Conservation (phyloP, 2,797 vertebrate genomes). For the Coreius guichenoti region DNA sequence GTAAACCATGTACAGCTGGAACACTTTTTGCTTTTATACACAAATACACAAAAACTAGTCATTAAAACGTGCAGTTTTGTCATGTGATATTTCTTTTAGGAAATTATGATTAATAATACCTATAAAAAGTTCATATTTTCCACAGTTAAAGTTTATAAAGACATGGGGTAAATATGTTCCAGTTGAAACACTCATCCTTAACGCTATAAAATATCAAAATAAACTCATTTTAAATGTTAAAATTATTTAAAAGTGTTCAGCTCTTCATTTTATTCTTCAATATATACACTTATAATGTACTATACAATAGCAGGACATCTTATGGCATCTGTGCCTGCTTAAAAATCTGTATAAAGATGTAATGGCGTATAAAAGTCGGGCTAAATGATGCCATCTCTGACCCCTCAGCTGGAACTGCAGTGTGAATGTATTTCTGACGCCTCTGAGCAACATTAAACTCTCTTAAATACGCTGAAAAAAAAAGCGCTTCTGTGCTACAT, state of each 20-base stretch:
- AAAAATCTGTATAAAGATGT: too few species aligned
- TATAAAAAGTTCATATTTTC: background rate
- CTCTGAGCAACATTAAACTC: background rate
- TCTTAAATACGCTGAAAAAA: background rate
- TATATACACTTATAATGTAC: too few species aligned
- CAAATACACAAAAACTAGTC: background rate
- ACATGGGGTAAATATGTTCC: background rate
- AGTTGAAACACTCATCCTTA: background rate
- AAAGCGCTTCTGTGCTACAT: background rate
- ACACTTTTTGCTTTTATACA: background rate
- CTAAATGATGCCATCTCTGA: too few species aligned
- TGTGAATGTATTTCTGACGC: too few species aligned
- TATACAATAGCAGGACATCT: too few species aligned
- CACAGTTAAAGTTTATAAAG: background rate
- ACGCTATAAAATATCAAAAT: background rate
- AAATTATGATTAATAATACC: background rate
- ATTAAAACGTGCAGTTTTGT: background rate
- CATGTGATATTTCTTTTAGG: background rate
- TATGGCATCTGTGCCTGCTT: too few species aligned
- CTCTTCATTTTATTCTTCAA: background rate
- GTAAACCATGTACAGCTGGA: background rate
- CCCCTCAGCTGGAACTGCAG: too few species aligned
- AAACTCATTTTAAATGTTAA: background rate
- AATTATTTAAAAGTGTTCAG: background rate
- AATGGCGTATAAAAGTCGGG: too few species aligned